phyloP scores from a whole-genome alignment of 2,797 vertebrate genomes.

The Melanotaenia nigrans region DNA sequence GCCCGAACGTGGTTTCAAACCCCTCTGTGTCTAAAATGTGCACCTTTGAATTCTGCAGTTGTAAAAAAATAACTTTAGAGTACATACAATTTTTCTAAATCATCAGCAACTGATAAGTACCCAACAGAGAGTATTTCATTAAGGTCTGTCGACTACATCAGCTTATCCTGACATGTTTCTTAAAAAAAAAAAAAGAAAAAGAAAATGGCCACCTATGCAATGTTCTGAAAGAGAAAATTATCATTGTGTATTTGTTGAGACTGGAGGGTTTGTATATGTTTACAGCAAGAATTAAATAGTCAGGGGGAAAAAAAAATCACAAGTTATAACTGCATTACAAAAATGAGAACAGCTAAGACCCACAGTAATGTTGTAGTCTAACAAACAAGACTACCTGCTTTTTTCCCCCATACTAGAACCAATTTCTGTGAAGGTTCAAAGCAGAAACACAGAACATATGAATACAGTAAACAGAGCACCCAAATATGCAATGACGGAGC shows the following conservation, averaged over 20 bases:
- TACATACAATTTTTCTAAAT: not conserved
- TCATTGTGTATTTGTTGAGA: not conserved
- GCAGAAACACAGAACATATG: slow-evolving; percentile 36
- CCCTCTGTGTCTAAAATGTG: slow-evolving; percentile 98
- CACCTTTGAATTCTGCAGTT: slow-evolving; percentile 90
- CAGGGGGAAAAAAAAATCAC: no score
- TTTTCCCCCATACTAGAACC: not conserved
- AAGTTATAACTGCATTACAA: not conserved
- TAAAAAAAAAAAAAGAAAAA: no score
- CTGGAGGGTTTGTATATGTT: not conserved
- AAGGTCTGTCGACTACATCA: not conserved
- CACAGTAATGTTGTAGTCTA: not conserved
- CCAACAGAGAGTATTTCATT: not conserved
- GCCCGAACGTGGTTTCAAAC: slow-evolving; percentile 95
- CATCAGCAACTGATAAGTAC: not conserved
- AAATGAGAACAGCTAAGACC: not conserved
- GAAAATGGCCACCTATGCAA: not conserved
- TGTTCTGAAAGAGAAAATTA: not conserved
- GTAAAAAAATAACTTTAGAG: not conserved
- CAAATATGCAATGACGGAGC: slow-evolving; percentile 43
- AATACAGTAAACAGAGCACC: slow-evolving; percentile 38
- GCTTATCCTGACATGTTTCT: not conserved
- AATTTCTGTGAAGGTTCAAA: slow-evolving; percentile 21
- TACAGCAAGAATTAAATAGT: no score
- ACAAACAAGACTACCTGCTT: not conserved